phyloP scores from a whole-genome alignment of 2,888 invertebrate species.

The Drymonia ruficornis region DNA sequence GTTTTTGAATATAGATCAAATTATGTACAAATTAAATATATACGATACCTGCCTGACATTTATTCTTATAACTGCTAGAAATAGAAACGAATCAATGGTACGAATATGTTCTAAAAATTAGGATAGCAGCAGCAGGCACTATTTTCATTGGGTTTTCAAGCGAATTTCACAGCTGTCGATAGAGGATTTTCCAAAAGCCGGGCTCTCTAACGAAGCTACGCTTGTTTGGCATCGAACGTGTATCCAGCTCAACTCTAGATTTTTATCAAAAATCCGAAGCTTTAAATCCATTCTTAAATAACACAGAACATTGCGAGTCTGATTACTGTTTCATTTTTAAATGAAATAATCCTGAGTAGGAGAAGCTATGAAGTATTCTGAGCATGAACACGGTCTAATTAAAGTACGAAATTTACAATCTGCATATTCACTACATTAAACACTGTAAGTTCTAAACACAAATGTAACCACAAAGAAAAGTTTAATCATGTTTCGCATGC shows the following conservation, averaged over 20 bases:
- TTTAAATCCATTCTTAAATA: slow-evolving; percentile 32
- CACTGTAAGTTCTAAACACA: background rate
- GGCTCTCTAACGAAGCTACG: slow-evolving; percentile 63
- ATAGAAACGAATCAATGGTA: too few relatives aligned
- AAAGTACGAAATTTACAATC: background rate
- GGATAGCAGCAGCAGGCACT: slow-evolving; percentile 32
- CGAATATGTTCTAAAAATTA: background rate
- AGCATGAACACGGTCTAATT: too few relatives aligned
- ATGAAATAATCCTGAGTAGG: background rate
- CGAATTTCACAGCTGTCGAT: slow-evolving; percentile 56
- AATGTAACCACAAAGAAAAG: slow-evolving; percentile 4
- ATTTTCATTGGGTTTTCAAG: slow-evolving; percentile 47
- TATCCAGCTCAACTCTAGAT: slow-evolving; percentile 41
- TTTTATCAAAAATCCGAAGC: slow-evolving; percentile 43
- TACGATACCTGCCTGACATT: too few relatives aligned
- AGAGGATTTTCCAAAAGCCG: slow-evolving; percentile 61
- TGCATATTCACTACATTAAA: background rate
- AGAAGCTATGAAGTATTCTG: slow-evolving; percentile 5
- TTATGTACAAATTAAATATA: too few relatives aligned
- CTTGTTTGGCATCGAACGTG: slow-evolving; percentile 50
- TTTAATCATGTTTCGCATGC: slow-evolving; percentile 13
- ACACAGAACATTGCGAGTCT: slow-evolving; percentile 29
- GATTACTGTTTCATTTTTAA: background rate
- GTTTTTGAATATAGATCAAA: too few relatives aligned
- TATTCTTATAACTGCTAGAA: background rate